Evolutionary conservation across 1,140 invertebrate species (phyloP).

Genomic region (Vanessa atalanta): DNA sequence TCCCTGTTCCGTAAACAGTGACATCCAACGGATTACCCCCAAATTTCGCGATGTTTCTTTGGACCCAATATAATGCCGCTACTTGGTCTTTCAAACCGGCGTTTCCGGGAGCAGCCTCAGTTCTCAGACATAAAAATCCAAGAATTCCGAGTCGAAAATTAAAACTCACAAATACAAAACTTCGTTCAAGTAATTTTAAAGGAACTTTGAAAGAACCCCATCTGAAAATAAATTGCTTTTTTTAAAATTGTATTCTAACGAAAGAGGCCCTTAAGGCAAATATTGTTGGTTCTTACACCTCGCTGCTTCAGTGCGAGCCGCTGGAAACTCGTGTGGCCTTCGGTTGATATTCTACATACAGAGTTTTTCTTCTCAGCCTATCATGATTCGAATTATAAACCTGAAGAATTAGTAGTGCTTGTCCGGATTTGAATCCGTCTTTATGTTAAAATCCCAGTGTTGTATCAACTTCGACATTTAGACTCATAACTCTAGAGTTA

Average conservation of each 20-base stretch:
- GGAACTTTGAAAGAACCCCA: conserved; percentile 57
- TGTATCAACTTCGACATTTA: too few relatives aligned
- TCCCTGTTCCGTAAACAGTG: conserved; percentile 85
- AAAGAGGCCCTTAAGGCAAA: too few relatives aligned
- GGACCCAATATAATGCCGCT: conserved; percentile 87
- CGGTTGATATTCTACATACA: too few relatives aligned
- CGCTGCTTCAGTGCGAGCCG: too few relatives aligned
- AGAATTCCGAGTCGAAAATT: conserved; percentile 81
- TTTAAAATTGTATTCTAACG: not conserved
- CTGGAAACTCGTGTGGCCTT: too few relatives aligned
- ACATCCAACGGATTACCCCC: conserved; percentile 84
- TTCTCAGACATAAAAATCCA: conserved; percentile 84
- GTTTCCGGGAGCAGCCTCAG: conserved; percentile 84
- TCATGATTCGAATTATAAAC: too few relatives aligned
- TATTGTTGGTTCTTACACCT: too few relatives aligned
- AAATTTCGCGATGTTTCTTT: conserved; percentile 86
- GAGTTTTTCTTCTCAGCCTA: too few relatives aligned
- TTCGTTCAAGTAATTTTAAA: conserved; percentile 45
- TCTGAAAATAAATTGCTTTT: conserved; percentile 47
- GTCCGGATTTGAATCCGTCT: too few relatives aligned
- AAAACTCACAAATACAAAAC: conserved; percentile 59
- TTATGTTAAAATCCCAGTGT: too few relatives aligned
- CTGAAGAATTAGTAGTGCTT: too few relatives aligned
- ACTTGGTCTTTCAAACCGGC: conserved; percentile 89
- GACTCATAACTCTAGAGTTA: too few relatives aligned